Conservation (phyloP, 2,797 vertebrate species). For the Yasuhikotakia modesta region DNA sequence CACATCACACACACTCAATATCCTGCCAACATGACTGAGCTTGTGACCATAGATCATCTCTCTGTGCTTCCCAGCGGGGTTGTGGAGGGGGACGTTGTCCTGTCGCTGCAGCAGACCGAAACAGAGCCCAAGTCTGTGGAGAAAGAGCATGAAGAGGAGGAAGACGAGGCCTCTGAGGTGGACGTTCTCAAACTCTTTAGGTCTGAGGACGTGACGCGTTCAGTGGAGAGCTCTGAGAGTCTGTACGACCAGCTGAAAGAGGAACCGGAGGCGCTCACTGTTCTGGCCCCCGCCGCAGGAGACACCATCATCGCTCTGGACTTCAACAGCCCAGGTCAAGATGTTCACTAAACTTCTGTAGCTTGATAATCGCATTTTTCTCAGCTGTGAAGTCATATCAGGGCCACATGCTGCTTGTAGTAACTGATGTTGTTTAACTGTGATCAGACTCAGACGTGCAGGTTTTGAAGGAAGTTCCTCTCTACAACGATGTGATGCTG, state of each 20-base stretch:
- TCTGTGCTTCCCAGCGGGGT: conserved; percentile 80
- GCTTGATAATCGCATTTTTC: no score
- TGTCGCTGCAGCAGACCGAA: conserved; percentile 91
- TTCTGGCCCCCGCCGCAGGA: conserved; percentile 93
- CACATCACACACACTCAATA: neutral
- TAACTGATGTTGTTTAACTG: neutral
- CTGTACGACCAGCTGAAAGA: conserved; percentile 92
- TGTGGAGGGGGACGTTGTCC: conserved; percentile 88
- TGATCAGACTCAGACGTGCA: conserved; percentile 85
- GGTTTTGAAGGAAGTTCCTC: conserved; percentile 85
- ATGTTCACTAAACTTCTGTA: no score
- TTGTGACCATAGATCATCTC: neutral
- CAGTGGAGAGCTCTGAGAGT: conserved; percentile 71
- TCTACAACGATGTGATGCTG: conserved; percentile 98
- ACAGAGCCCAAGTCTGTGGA: conserved; percentile 66
- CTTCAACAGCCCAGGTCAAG: conserved; percentile 88
- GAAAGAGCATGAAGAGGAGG: conserved; percentile 51
- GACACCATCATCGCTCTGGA: conserved; percentile 94
- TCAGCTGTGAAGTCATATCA: no score
- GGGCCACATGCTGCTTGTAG: neutral
- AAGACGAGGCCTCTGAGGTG: conserved; percentile 31
- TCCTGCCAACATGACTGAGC: neutral
- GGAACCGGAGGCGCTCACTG: conserved; percentile 89
- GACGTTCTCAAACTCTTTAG: conserved; percentile 58
- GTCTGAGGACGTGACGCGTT: conserved; percentile 70